Percentiles rank a stretch among this genome's conserved stretches.
Conservation (phyloP, 2,888 invertebrate species). For the Parnassius apollo region DNA sequence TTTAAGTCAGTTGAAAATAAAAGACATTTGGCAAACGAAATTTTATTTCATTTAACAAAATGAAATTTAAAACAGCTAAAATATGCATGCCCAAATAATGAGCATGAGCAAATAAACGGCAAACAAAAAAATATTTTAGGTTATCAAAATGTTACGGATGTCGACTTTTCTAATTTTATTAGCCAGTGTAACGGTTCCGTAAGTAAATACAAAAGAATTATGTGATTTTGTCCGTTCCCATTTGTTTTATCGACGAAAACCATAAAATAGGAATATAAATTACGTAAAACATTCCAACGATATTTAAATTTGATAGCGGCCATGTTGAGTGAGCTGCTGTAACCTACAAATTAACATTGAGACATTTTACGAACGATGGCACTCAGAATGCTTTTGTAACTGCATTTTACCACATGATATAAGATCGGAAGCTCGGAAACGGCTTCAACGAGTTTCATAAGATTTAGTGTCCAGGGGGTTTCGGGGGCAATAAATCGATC, state of each 20-base stretch:
- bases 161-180: neutral
- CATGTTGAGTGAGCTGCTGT: neutral
- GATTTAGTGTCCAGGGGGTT: no score
- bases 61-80: no score
- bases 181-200: slow-evolving; percentile 18
- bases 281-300: slow-evolving; percentile 17
- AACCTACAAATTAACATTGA: slow-evolving; percentile 2
- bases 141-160: no score
- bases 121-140: no score
- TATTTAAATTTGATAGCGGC: slow-evolving; percentile 12
- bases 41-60: no score
- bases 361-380: slow-evolving; percentile 4
- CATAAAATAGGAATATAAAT: slow-evolving; percentile 18
- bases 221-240: slow-evolving; percentile 12
- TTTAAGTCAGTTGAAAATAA: no score
- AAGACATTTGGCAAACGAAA: no score
- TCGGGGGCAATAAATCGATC: no score
- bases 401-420: neutral
- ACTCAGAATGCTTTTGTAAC: slow-evolving; percentile 1
- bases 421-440: no score
- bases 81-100: no score
- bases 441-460: no score
- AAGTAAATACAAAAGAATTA: slow-evolving; percentile 16
- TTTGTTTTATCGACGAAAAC: slow-evolving; percentile 17
- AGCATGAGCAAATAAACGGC: no score